Evolutionary conservation across 2,113 vertebrate genomes (phyloP), one percentile per base, ranked within the genome.

Genomic region (Lepus europaeus): DNA sequence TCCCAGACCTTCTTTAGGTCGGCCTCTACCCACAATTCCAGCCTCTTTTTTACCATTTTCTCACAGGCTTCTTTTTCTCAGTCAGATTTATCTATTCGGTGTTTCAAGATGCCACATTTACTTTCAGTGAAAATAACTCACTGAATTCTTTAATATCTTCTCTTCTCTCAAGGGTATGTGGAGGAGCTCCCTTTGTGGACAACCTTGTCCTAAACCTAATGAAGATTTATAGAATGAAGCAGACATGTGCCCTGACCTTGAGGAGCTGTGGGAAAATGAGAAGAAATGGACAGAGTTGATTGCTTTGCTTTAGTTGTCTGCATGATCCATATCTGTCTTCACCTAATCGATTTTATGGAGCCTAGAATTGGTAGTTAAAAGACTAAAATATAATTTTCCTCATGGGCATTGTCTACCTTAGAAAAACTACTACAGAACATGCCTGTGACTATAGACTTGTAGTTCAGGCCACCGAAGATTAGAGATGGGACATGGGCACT

Each of bases 191-290:
- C 61, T 94, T 73, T 72, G 53, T 61, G 63, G 61, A 81, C 1
- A 70, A 45, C 59, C 74, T 33, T 84, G 36, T 78, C 39, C 77
- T 88, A 72, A 39, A 13, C 51, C 77, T 91, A 94, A 96, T 90
- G 87, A 95, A 94, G 81, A 93, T 96, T 84, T 95, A 90, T 29
- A 85, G 93, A 96, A 81, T 36, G 51, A 87, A 91, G 81, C 12
- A 83, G 92, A 76, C 53, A 29, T 83, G 17, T 64, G 70, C 64
- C 11, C 68, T 97, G 96, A 93, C 92, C 96, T 97, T 85, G 87
- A 92, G 56, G 39, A 78, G 33, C 91, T 87, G 9, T 78, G 66
- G n/a, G 56, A 89, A 89, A 94, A 96, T 76, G 72, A 93, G 68
- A 36, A 91, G 68, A 91, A 91, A 84, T 82, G 92, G 49, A 63